Conservation (phyloP, 2,888 invertebrate species). For the Campoplex nolae region DNA sequence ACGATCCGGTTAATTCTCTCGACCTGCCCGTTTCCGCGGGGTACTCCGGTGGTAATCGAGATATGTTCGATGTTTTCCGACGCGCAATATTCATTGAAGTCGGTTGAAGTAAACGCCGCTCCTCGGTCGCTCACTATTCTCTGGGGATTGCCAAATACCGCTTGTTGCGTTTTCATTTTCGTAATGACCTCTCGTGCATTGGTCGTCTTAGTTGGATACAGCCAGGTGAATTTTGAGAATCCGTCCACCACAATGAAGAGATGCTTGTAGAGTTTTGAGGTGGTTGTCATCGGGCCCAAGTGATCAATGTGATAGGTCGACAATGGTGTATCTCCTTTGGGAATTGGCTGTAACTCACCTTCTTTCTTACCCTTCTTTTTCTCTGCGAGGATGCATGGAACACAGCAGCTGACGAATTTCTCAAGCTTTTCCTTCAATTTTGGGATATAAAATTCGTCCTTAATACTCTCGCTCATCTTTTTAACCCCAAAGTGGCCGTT, state of each 20-base stretch:
- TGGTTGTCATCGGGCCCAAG: slow-evolving; percentile 76
- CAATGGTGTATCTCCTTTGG: slow-evolving; percentile 75
- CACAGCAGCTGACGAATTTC: slow-evolving; percentile 67
- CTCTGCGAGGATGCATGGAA: slow-evolving; percentile 74
- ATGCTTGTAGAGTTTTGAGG: slow-evolving; percentile 76
- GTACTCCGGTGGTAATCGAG: slow-evolving; percentile 75
- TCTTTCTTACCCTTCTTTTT: slow-evolving; percentile 76
- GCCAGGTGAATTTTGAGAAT: slow-evolving; percentile 78
- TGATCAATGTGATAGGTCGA: slow-evolving; percentile 79
- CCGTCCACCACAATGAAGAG: slow-evolving; percentile 77
- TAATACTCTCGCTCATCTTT: slow-evolving; percentile 58
- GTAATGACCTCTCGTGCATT: slow-evolving; percentile 68
- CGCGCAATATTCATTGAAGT: slow-evolving; percentile 53
- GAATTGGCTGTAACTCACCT: slow-evolving; percentile 73
- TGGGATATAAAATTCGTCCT: slow-evolving; percentile 66
- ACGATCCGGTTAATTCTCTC: slow-evolving; percentile 49
- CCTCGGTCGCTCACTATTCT: slow-evolving; percentile 69
- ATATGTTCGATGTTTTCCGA: slow-evolving; percentile 62
- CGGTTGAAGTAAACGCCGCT: slow-evolving; percentile 68
- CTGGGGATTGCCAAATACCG: slow-evolving; percentile 62
- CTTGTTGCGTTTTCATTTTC: slow-evolving; percentile 33
- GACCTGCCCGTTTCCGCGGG: slow-evolving; percentile 68
- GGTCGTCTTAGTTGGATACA: slow-evolving; percentile 55
- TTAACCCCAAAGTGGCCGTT: slow-evolving; percentile 59
- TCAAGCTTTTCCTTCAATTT: slow-evolving; percentile 64